Conservation (phyloP, 2,888 invertebrate species). For the Chymomyza caudatula region DNA sequence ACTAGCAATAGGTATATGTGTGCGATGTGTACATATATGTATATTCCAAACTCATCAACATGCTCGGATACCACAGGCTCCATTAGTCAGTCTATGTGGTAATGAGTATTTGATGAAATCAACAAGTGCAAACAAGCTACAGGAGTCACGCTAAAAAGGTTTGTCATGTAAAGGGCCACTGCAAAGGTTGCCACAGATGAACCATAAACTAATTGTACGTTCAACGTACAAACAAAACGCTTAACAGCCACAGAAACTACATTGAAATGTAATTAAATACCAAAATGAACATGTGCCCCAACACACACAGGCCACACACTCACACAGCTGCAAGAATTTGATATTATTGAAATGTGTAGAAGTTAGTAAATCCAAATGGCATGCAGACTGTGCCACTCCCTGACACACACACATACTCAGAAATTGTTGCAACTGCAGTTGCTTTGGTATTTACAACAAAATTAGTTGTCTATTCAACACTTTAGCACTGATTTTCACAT, state of each 20-base stretch:
- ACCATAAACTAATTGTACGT: slow-evolving; percentile 37
- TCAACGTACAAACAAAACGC: background rate
- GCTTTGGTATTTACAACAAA: slow-evolving; percentile 37
- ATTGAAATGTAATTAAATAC: slow-evolving; percentile 70
- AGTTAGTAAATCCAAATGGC: slow-evolving; percentile 60
- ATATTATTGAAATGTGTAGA: slow-evolving; percentile 59
- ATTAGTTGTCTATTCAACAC: slow-evolving; percentile 57
- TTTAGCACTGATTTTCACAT: slow-evolving; percentile 33
- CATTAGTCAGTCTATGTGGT: slow-evolving; percentile 1
- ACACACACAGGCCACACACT: slow-evolving; percentile 16
- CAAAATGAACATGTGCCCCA: slow-evolving; percentile 49
- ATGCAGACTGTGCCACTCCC: slow-evolving; percentile 35
- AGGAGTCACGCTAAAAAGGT: slow-evolving; percentile 5
- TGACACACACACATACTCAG: background rate
- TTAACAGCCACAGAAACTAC: slow-evolving; percentile 39
- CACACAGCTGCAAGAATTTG: slow-evolving; percentile 3
- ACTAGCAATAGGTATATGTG: background rate
- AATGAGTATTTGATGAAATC: background rate
- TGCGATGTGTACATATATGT: background rate
- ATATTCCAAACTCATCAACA: too few species aligned
- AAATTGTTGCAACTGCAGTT: background rate
- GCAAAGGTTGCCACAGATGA: slow-evolving; percentile 25
- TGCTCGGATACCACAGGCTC: background rate
- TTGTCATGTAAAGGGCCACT: slow-evolving; percentile 6
- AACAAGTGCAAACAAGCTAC: slow-evolving; percentile 40